A percentile compares a stretch with the other conserved stretches of the same genome.
Conservation (phyloP, 2,888 invertebrate species). For the Euphydryas editha region DNA sequence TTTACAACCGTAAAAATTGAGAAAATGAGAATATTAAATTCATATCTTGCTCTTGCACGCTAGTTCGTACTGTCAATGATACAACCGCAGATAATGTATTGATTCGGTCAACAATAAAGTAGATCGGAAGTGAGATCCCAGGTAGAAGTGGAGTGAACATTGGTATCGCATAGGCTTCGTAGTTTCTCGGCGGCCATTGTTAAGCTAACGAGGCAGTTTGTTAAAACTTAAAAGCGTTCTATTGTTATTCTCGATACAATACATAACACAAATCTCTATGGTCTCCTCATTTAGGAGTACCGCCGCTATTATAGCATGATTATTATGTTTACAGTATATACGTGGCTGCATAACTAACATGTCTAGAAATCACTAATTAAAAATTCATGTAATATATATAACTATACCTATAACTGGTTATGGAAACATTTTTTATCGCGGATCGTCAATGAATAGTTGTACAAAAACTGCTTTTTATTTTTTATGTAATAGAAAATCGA, state of each 20-base stretch:
- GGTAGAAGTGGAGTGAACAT: slow-evolving; percentile 32
- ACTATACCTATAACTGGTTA: neutral
- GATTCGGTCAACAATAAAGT: slow-evolving; percentile 24
- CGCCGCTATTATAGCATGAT: slow-evolving; percentile 21
- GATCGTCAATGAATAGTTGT: neutral
- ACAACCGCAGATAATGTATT: slow-evolving; percentile 16
- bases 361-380: slow-evolving; percentile 4
- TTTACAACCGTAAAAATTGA: neutral
- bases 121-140: slow-evolving; percentile 41
- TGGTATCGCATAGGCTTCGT: slow-evolving; percentile 41
- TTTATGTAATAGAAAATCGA: neutral
- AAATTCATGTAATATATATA: slow-evolving; percentile 9
- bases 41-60: neutral
- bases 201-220: slow-evolving; percentile 49
- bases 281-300: slow-evolving; percentile 25
- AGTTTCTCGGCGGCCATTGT: slow-evolving; percentile 62
- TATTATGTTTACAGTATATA: slow-evolving; percentile 7
- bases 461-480: neutral
- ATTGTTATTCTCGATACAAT: slow-evolving; percentile 49
- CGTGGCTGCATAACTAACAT: slow-evolving; percentile 2
- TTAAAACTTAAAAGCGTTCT: slow-evolving; percentile 46
- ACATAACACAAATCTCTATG: slow-evolving; percentile 36
- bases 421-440: neutral
- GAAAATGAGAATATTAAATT: neutral
- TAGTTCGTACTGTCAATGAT: slow-evolving; percentile 18